Percentiles rank a stretch among this genome's conserved stretches.
These are phyloP conservation scores for Labeo catla DNA, from an alignment of 2,113 vertebrate species.

Conservation along the genomic window DNA sequence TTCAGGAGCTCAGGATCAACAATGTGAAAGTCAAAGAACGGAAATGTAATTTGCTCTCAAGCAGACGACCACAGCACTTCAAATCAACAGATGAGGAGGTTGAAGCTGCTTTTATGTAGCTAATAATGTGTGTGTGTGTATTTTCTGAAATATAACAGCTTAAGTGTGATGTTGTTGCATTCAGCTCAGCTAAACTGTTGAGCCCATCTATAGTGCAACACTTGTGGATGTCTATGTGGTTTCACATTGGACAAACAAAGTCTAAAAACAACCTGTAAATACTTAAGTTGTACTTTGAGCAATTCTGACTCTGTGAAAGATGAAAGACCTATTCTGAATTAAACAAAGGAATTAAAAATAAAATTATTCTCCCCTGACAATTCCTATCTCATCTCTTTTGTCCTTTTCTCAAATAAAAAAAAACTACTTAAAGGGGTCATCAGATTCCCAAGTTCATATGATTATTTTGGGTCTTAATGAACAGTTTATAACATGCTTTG, in stretches of 20 bases:
- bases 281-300: neutral
- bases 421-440: no score
- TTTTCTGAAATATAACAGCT: neutral
- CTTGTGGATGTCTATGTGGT: neutral
- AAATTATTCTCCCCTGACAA: no score
- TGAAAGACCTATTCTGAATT: neutral
- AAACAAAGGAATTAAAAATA: no score
- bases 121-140: neutral
- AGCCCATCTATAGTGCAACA: neutral
- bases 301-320: neutral
- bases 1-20: neutral
- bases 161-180: neutral
- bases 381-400: no score
- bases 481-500: no score
- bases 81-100: neutral
- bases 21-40: neutral
- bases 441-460: no score
- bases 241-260: neutral
- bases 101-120: neutral
- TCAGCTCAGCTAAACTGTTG: neutral
- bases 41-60: neutral
- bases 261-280: no score
- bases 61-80: neutral
- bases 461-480: no score
- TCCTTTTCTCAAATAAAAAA: no score